Conservation (phyloP, 2,113 vertebrate genomes). For the Elephantulus edwardii region DNA sequence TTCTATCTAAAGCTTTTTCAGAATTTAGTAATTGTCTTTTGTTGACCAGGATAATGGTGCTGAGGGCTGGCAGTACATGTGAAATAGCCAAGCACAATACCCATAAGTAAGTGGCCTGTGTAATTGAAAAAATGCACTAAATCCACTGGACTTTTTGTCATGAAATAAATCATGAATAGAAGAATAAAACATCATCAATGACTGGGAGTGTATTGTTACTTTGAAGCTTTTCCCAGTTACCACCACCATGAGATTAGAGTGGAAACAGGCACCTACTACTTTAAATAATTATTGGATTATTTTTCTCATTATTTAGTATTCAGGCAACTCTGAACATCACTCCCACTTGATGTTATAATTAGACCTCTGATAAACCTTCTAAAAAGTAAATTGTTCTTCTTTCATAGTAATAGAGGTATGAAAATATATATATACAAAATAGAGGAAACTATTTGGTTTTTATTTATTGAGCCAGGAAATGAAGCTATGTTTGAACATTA, state of each 20-base stretch:
- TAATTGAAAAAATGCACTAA: conserved; percentile 91
- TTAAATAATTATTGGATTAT: conserved; percentile 87
- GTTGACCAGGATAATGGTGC: conserved; percentile 89
- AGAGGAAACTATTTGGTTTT: conserved; percentile 57
- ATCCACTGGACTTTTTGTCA: conserved; percentile 89
- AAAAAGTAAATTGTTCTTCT: conserved; percentile 77
- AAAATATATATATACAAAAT: conserved; percentile 58
- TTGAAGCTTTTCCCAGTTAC: conserved; percentile 84
- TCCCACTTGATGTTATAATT: conserved; percentile 88
- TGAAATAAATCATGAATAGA: conserved; percentile 88
- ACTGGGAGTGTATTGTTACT: conserved; percentile 87
- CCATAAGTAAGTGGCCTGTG: conserved; percentile 88
- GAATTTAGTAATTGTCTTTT: conserved; percentile 96
- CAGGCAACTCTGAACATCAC: conserved; percentile 82
- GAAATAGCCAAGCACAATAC: conserved; percentile 86
- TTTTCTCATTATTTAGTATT: conserved; percentile 86
- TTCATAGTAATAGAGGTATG: conserved; percentile 73
- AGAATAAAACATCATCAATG: conserved; percentile 86
- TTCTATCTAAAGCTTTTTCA: conserved; percentile 88
- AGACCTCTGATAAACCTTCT: conserved; percentile 83
- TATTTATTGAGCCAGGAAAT: conserved; percentile 43
- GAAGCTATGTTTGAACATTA: conserved; percentile 44
- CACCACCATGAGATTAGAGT: conserved; percentile 84
- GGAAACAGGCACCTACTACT: conserved; percentile 84
- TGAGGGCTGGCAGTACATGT: conserved; percentile 83